phyloP scores from a whole-genome alignment of 64 coral and sea anemone species.

The Astreopora myriophthalma region DNA sequence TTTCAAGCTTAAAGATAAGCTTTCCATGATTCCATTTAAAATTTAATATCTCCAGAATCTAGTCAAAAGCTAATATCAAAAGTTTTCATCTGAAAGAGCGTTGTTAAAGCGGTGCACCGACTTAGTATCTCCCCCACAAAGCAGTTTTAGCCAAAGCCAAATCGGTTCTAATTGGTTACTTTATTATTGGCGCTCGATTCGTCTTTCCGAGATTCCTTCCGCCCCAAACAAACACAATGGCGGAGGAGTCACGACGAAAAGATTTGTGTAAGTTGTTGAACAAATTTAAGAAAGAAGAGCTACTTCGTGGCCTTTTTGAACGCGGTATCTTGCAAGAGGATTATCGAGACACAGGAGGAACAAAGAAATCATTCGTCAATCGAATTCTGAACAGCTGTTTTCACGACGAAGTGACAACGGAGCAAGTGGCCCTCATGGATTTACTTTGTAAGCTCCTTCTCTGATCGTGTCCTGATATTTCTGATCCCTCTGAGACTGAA shows the following conservation, averaged over 20 bases:
- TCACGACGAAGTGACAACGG: slow-evolving; percentile 6
- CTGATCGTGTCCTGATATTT: background rate
- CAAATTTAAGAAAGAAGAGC: slow-evolving; percentile 87
- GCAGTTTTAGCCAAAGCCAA: background rate
- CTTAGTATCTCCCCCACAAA: background rate
- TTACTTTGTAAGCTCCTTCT: slow-evolving; percentile 45
- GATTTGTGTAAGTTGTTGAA: slow-evolving; percentile 74
- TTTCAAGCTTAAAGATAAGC: too few relatives aligned
- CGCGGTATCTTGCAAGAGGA: slow-evolving; percentile 58
- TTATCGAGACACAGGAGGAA: slow-evolving; percentile 37
- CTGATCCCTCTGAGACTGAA: background rate
- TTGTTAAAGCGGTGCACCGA: background rate
- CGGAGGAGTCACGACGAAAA: slow-evolving; percentile 3
- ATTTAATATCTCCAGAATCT: too few relatives aligned
- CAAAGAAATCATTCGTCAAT: slow-evolving; percentile 64
- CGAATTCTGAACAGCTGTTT: slow-evolving; percentile 70
- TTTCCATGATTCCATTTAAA: too few relatives aligned
- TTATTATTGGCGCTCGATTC: slow-evolving; percentile 65
- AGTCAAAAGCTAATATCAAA: too few relatives aligned
- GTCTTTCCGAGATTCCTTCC: background rate
- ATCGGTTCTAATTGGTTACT: slow-evolving; percentile 47
- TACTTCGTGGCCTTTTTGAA: slow-evolving; percentile 67
- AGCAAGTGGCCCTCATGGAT: slow-evolving; percentile 31
- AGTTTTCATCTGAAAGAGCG: background rate
- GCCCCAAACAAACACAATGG: background rate